phyloP scores from a whole-genome alignment of 64 coral and sea anemone genomes.

The Montipora efflorescens region DNA sequence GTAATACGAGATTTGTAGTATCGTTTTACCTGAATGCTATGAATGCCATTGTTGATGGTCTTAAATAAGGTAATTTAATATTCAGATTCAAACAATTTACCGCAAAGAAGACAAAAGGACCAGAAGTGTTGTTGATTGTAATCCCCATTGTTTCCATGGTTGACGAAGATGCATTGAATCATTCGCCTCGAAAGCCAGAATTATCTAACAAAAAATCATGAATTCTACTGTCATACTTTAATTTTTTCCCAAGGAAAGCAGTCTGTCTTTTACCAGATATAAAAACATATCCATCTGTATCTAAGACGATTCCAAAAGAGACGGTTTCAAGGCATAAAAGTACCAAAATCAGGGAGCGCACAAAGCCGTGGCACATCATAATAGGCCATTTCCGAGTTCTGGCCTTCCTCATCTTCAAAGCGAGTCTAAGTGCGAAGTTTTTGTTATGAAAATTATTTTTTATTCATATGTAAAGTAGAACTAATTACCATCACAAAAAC shows the following conservation, averaged over 20 bases:
- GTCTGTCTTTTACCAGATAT: constrained; percentile 1
- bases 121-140: not conserved
- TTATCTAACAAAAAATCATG: not conserved
- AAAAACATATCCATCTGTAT: not conserved
- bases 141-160: constrained; percentile 8
- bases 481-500: too few relatives aligned
- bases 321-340: constrained; percentile 2
- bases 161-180: not conserved
- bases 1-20: not conserved
- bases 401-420: too few relatives aligned
- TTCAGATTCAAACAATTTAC: too few relatives aligned
- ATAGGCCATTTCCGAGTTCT: not conserved
- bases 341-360: not conserved
- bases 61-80: not conserved
- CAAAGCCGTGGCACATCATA: constrained; percentile 1
- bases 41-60: not conserved
- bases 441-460: too few relatives aligned
- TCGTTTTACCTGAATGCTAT: not conserved
- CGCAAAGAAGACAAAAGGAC: constrained; percentile 2
- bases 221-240: not conserved
- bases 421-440: too few relatives aligned
- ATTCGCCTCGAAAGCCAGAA: not conserved
- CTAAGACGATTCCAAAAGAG: constrained; percentile 5
- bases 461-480: too few relatives aligned
- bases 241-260: not conserved